A percentile compares a stretch with the other conserved stretches of the same genome.
These are phyloP conservation scores for Oxyscelio sp. DNA, from an alignment of 2,888 invertebrate species.

Conservation along the genomic window DNA sequence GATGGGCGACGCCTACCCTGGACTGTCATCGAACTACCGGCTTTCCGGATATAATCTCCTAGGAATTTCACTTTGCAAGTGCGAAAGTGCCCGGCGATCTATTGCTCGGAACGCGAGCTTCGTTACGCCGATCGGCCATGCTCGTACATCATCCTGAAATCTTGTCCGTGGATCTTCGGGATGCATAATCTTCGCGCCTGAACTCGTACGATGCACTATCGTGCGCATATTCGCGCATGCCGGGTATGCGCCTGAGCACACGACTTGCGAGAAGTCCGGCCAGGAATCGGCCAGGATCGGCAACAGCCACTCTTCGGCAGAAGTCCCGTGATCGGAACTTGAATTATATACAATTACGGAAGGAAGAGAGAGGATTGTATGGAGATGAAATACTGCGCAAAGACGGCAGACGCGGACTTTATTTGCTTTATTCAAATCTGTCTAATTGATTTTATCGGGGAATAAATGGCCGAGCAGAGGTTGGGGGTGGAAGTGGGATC, in stretches of 20 bases:
- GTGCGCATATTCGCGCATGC: slow-evolving; percentile 75
- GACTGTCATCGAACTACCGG: slow-evolving; percentile 68
- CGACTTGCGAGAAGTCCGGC: not conserved
- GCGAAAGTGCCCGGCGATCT: slow-evolving; percentile 56
- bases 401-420: not conserved
- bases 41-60: slow-evolving; percentile 47
- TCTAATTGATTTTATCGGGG: slow-evolving; percentile 58
- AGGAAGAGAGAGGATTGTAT: slow-evolving; percentile 22
- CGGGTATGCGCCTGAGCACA: slow-evolving; percentile 47
- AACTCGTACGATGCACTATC: slow-evolving; percentile 81
- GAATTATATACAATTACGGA: slow-evolving; percentile 57
- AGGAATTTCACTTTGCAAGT: slow-evolving; percentile 63
- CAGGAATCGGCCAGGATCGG: slow-evolving; percentile 25
- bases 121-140: slow-evolving; percentile 70
- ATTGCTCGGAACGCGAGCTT: slow-evolving; percentile 48
- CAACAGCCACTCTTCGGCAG: slow-evolving; percentile 1
- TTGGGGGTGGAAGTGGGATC: slow-evolving; percentile 12
- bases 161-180: slow-evolving; percentile 84
- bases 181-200: slow-evolving; percentile 82
- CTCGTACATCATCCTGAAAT: slow-evolving; percentile 82
- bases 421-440: slow-evolving; percentile 48
- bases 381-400: slow-evolving; percentile 43
- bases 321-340: slow-evolving; percentile 15
- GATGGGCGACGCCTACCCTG: slow-evolving; percentile 52
- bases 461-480: slow-evolving; percentile 19